A percentile compares a stretch with the other conserved stretches of the same genome.
Evolutionary conservation across 2,888 invertebrate genomes (phyloP).

Genomic region (Lumbricus terrestris): DNA sequence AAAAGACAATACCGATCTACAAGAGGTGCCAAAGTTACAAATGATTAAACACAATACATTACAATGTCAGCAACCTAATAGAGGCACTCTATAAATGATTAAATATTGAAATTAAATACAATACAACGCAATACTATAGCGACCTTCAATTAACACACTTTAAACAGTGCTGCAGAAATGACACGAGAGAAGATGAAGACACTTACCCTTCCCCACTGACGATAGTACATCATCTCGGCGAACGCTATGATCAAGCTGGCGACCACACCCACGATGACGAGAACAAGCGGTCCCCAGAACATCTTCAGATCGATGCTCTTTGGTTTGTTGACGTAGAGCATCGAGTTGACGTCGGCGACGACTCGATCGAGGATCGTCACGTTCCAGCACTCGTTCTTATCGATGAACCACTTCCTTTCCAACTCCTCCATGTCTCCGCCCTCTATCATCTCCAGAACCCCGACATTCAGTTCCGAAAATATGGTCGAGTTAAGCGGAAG

Average conservation of each 20-base stretch:
- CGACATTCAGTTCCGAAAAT: slow-evolving; percentile 24
- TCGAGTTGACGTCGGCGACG: slow-evolving; percentile 3
- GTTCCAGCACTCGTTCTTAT: slow-evolving; percentile 34
- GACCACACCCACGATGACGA: slow-evolving; percentile 31
- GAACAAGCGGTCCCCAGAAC: slow-evolving; percentile 36
- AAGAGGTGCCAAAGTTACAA: no score
- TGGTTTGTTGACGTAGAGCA: slow-evolving; percentile 32
- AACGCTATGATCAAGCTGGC: slow-evolving; percentile 26
- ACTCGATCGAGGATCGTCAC: slow-evolving; percentile 17
- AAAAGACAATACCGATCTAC: no score
- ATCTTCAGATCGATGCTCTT: slow-evolving; percentile 32
- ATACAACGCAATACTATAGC: no score
- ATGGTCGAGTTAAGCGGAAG: slow-evolving; percentile 28
- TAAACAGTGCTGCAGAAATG: background rate
- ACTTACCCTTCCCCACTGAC: slow-evolving; percentile 36
- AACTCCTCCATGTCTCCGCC: slow-evolving; percentile 35
- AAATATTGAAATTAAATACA: no score
- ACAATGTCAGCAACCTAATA: no score
- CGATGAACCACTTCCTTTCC: slow-evolving; percentile 33
- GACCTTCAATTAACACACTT: no score
- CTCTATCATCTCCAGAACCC: slow-evolving; percentile 35
- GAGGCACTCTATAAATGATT: no score
- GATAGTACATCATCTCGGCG: slow-evolving; percentile 34
- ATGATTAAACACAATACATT: no score
- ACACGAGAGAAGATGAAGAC: background rate